phyloP scores from a whole-genome alignment of 1,140 invertebrate genomes.

The Euwallacea fornicatus region DNA sequence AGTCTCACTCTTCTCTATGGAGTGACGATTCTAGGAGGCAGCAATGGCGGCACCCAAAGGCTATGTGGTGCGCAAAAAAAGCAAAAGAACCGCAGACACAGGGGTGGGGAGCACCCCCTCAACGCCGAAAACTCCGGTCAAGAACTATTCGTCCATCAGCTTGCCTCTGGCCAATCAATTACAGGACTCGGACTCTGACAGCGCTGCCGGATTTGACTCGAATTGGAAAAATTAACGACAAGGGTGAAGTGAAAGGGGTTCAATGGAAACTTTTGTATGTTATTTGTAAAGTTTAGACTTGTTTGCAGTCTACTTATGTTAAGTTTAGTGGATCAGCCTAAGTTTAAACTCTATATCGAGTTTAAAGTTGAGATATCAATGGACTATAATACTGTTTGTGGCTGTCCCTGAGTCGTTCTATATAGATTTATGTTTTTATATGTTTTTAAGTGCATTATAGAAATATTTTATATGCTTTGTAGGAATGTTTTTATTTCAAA shows the following conservation, averaged over 20 bases:
- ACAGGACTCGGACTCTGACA: conserved; percentile 74
- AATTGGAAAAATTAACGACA: conserved; percentile 61
- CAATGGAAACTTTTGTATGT: not conserved
- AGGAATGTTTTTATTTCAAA: too few relatives aligned
- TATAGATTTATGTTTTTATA: too few relatives aligned
- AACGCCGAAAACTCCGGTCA: conserved; percentile 56
- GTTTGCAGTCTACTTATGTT: too few relatives aligned
- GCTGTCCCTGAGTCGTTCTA: too few relatives aligned
- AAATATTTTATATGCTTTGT: too few relatives aligned
- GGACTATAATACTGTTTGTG: too few relatives aligned
- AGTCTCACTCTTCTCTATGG: too few relatives aligned
- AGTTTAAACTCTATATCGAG: too few relatives aligned
- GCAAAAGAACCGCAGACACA: conserved; percentile 55
- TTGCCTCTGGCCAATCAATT: conserved; percentile 8
- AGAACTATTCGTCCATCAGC: conserved; percentile 33
- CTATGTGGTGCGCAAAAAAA: conserved; percentile 63
- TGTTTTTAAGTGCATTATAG: too few relatives aligned
- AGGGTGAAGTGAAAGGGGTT: too few relatives aligned
- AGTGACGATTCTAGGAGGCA: conserved; percentile 53
- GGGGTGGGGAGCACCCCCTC: conserved; percentile 62
- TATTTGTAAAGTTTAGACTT: not conserved
- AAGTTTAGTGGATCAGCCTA: too few relatives aligned
- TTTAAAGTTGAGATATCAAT: too few relatives aligned
- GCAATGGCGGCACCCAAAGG: conserved; percentile 73
- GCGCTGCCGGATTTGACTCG: conserved; percentile 78